Percentiles rank a stretch among this genome's conserved stretches.
Conservation (phyloP, 2,113 vertebrate species). For the Vicugna pacos region DNA sequence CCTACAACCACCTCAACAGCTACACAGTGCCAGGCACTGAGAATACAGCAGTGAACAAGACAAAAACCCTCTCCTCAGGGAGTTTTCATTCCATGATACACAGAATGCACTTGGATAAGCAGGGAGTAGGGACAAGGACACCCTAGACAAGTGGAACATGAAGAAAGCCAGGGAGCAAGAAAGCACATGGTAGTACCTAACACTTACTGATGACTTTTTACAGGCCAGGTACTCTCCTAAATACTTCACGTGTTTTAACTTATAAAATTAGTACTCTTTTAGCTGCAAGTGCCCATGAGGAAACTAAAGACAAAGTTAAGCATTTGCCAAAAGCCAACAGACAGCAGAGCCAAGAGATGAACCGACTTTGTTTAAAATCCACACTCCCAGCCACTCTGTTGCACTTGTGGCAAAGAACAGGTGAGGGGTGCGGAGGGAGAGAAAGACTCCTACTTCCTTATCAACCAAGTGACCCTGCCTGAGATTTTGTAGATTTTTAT, state of each 20-base stretch:
- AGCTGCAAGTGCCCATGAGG: neutral
- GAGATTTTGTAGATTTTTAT: neutral
- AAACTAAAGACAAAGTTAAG: neutral
- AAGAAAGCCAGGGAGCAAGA: neutral
- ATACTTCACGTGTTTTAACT: neutral
- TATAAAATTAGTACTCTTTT: neutral
- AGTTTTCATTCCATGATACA: neutral
- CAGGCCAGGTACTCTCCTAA: neutral
- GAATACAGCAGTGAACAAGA: neutral
- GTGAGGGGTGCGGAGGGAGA: rapidly evolving
- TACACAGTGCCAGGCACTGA: neutral
- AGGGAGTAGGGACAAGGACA: neutral
- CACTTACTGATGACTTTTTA: neutral
- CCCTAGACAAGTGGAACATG: neutral
- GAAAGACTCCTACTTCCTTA: neutral
- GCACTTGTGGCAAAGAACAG: neutral
- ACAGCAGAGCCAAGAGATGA: neutral
- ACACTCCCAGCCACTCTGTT: neutral
- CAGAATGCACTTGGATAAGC: neutral
- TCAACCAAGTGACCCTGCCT: neutral
- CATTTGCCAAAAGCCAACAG: neutral
- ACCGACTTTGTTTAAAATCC: neutral
- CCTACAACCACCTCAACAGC: neutral
- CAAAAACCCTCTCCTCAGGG: neutral
- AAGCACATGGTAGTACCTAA: neutral